Base-by-base conservation (phyloP, 2,113 vertebrate species). In the Carassius carassius region DNA sequence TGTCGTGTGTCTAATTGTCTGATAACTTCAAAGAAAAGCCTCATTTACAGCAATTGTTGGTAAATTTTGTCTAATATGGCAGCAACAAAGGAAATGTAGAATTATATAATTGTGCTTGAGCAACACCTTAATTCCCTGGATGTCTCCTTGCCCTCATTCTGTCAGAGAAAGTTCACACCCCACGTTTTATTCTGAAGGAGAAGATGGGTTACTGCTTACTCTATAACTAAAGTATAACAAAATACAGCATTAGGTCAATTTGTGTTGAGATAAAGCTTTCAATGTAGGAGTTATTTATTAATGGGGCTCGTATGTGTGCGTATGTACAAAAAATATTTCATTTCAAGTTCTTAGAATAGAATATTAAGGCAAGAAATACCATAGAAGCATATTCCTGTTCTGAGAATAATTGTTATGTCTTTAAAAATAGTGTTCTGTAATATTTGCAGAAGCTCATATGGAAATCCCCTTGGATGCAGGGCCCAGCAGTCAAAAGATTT, bases 101-200 rank as follows among this genome's bases (percentile, higher is more conserved):
- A 89, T 91, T 86, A 89, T 90, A 86, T 90, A 90, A 92, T 89
- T 90, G 83, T 75, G 84, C 81, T 62, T 84, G 80, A 90, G 84
- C 78, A 89, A 89, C 90, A 86, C 87, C 87, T 88, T n/a, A 85
- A 89, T 87, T 86, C 79, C 86, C 85, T 65, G 72, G 83, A 63
- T 83, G 78, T 37, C 81, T 25, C 32, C 81, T 23, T 85, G 82
- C 81, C 88, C 89, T 87, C 92, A 90, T 93, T 92, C 92, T 93
- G 88, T 92, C 90, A 90, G 75, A 70, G 58, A 85, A 69, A 78
- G 85, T 88, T 80, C 81, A 86, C 81, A 90, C 85, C 78, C 76
- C 32, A n/a, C 70, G 60, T 79, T 87, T 87, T 83, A 63, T 81
- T 82, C 78, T 60, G 49, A 85, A 82, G 75, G 86, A 87, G 79